phyloP scores from a whole-genome alignment of 2,888 invertebrate species.

The Cosmopolites sordidus region DNA sequence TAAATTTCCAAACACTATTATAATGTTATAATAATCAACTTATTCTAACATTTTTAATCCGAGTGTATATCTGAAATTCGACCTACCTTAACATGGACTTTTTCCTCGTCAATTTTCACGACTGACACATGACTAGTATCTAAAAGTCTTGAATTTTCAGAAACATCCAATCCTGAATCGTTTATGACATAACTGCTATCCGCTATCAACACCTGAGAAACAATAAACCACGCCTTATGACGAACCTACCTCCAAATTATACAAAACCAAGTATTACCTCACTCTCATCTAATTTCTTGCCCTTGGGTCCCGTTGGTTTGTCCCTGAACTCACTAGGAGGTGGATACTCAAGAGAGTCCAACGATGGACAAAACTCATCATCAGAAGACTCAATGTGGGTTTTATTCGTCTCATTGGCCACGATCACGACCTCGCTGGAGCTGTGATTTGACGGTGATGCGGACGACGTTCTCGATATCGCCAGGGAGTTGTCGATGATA shows the following conservation, averaged over 20 bases:
- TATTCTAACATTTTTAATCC: too few species aligned
- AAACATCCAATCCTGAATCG: slow-evolving; percentile 61
- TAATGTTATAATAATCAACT: too few species aligned
- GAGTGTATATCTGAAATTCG: too few species aligned
- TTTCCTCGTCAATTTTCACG: slow-evolving; percentile 80
- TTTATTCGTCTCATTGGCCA: slow-evolving; percentile 72
- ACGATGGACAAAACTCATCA: slow-evolving; percentile 68
- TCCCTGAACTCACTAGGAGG: slow-evolving; percentile 48
- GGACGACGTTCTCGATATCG: slow-evolving; percentile 48
- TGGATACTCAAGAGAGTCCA: slow-evolving; percentile 70
- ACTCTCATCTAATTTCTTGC: slow-evolving; percentile 77
- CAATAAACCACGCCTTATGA: not conserved
- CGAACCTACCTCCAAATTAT: not conserved
- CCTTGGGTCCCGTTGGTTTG: slow-evolving; percentile 44
- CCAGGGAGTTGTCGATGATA: slow-evolving; percentile 59
- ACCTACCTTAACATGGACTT: slow-evolving; percentile 59
- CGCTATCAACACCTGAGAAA: slow-evolving; percentile 61
- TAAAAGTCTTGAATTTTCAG: slow-evolving; percentile 45
- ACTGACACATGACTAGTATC: slow-evolving; percentile 91
- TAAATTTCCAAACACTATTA: too few species aligned
- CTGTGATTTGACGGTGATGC: slow-evolving; percentile 49
- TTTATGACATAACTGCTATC: slow-evolving; percentile 64
- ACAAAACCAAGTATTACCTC: slow-evolving; percentile 51
- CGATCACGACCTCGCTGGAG: slow-evolving; percentile 69
- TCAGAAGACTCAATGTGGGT: slow-evolving; percentile 67